These are phyloP conservation scores for Salmo trutta DNA, from an alignment of 2,797 vertebrate genomes.

Conservation along the genomic window DNA sequence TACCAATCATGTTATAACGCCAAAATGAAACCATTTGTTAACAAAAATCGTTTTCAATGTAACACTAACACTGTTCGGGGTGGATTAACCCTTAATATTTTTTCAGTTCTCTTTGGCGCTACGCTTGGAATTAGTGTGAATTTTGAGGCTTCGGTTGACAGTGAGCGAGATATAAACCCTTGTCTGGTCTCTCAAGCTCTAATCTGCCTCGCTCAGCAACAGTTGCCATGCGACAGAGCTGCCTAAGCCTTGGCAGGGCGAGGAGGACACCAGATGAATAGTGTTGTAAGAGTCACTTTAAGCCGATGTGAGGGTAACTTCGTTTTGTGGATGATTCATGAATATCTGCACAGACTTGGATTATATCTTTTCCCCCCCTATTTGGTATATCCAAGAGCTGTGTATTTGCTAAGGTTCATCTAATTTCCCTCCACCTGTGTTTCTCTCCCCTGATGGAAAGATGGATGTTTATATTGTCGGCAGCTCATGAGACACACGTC, in stretches of 20 bases:
- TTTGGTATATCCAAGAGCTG: too few relatives aligned
- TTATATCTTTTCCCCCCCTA: neutral
- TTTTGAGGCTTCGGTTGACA: neutral
- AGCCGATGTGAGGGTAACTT: neutral
- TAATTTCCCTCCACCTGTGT: slow-evolving; percentile 4
- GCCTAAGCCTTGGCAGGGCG: neutral
- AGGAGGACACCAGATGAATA: slow-evolving; percentile 1
- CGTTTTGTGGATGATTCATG: neutral
- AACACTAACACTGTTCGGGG: too few relatives aligned
- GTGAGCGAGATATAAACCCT: neutral
- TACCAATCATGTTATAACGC: too few relatives aligned
- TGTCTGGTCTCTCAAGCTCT: slow-evolving; percentile 24
- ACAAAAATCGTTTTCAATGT: too few relatives aligned
- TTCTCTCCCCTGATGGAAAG: slow-evolving; percentile 17
- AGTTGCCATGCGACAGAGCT: slow-evolving; percentile 33
- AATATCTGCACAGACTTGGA: neutral
- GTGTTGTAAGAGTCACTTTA: neutral
- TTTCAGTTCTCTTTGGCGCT: too few relatives aligned
- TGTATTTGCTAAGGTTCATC: neutral
- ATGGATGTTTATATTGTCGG: neutral
- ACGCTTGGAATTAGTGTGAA: neutral
- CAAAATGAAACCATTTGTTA: too few relatives aligned
- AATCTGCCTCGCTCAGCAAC: slow-evolving; percentile 52
- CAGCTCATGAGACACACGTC: neutral
- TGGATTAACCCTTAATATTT: neutral